Percentiles rank a stretch among this genome's conserved stretches.
These are phyloP conservation scores for Agonopterix subpropinquella DNA, from an alignment of 2,888 invertebrate genomes.

Conservation along the genomic window DNA sequence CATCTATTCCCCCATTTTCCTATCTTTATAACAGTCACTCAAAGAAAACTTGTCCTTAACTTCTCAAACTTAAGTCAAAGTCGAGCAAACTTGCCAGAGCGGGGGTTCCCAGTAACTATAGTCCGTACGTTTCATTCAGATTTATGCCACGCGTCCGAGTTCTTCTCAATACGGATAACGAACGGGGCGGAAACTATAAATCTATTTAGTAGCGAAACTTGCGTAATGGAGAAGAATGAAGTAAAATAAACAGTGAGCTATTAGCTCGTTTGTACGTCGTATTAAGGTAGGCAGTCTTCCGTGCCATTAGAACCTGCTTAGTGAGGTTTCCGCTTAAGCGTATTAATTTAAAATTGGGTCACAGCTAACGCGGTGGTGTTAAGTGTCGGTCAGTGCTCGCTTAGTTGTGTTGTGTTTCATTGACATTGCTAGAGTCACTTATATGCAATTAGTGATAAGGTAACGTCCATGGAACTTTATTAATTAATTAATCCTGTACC, in stretches of 20 bases:
- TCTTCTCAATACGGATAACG: slow-evolving; percentile 66
- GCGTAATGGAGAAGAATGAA: slow-evolving; percentile 58
- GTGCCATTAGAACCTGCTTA: slow-evolving; percentile 68
- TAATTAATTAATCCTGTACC: no score
- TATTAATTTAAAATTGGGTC: slow-evolving; percentile 75
- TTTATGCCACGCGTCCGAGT: slow-evolving; percentile 59
- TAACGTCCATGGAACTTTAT: no score
- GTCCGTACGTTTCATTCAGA: slow-evolving; percentile 65
- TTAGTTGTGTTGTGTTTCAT: background rate
- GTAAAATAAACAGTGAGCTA: slow-evolving; percentile 53
- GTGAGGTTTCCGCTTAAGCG: slow-evolving; percentile 74
- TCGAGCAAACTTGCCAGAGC: slow-evolving; percentile 43
- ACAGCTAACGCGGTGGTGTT: slow-evolving; percentile 61
- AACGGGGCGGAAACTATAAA: slow-evolving; percentile 72
- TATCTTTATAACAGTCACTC: slow-evolving; percentile 21
- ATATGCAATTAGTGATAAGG: no score
- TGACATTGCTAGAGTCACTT: no score
- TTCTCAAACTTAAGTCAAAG: slow-evolving; percentile 44
- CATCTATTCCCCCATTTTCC: slow-evolving; percentile 10
- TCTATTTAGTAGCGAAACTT: slow-evolving; percentile 68
- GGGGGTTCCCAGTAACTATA: slow-evolving; percentile 16
- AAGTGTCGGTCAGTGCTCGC: slow-evolving; percentile 60
- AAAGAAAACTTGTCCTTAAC: slow-evolving; percentile 23
- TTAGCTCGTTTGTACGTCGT: slow-evolving; percentile 45
- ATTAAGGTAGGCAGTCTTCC: slow-evolving; percentile 43